A percentile compares a stretch with the other conserved stretches of the same genome.
Conservation (phyloP, 2,113 vertebrate genomes). For the Brachypodius melanocephalos region DNA sequence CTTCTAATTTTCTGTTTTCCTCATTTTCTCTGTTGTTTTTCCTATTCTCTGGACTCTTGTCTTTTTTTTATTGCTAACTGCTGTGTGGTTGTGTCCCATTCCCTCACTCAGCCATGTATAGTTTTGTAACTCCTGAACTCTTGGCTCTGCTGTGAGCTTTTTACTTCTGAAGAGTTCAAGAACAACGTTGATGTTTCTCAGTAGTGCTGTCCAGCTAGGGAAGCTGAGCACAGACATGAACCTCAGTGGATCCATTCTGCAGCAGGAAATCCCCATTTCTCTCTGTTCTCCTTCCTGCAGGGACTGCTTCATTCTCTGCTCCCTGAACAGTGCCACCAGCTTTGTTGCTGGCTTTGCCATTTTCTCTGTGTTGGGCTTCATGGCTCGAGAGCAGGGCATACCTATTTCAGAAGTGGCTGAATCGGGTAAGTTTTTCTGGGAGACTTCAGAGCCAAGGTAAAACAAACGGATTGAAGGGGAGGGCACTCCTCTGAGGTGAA, state of each 20-base stretch:
- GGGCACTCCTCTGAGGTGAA: background rate
- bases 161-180: background rate
- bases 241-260: background rate
- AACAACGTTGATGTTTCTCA: background rate
- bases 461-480: background rate
- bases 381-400: slow-evolving; percentile 72
- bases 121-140: background rate
- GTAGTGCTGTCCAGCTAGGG: background rate
- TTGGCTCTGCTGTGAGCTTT: background rate
- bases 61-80: background rate
- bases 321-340: slow-evolving; percentile 85
- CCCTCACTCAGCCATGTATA: background rate
- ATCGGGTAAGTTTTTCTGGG: slow-evolving; percentile 63
- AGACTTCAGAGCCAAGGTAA: background rate
- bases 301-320: slow-evolving; percentile 84
- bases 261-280: background rate
- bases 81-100: background rate
- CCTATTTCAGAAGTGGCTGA: slow-evolving; percentile 68
- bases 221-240: background rate
- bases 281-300: slow-evolving; percentile 57
- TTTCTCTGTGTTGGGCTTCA: slow-evolving; percentile 86
- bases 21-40: background rate
- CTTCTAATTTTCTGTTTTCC: background rate
- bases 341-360: slow-evolving; percentile 87
- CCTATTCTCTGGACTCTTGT: background rate